phyloP scores from a whole-genome alignment of 2,888 invertebrate genomes.

The Quadriops clusia region DNA sequence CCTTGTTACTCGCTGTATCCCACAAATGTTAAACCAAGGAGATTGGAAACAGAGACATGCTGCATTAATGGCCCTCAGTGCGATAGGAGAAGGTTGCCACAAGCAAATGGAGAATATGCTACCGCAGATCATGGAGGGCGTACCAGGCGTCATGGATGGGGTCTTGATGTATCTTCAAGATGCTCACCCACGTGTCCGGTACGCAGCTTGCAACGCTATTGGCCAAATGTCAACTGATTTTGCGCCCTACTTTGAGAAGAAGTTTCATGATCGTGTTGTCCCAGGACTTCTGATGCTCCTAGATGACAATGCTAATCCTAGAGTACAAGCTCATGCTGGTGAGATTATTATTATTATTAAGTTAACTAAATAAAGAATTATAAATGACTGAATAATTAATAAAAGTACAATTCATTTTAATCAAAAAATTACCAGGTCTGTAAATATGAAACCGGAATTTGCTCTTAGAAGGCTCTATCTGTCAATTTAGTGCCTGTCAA shows the following conservation, averaged over 20 bases:
- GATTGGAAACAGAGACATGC: conserved; percentile 91
- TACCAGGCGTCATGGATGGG: conserved; percentile 40
- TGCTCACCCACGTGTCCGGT: conserved; percentile 83
- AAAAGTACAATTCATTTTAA: too few species aligned
- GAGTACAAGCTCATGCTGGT: conserved; percentile 79
- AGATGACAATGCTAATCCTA: conserved; percentile 82
- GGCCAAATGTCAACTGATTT: conserved; percentile 99
- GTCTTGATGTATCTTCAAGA: conserved; percentile 32
- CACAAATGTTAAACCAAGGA: conserved; percentile 70
- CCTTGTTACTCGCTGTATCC: conserved; percentile 69
- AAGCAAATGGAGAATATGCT: conserved; percentile 95
- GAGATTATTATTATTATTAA: too few species aligned
- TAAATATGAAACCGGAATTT: too few species aligned
- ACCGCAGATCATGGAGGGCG: conserved; percentile 84
- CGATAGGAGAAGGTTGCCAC: conserved; percentile 96
- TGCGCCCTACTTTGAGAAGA: conserved; percentile 92
- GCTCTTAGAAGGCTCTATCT: too few species aligned
- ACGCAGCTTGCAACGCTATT: conserved; percentile 96
- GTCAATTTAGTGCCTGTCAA: too few species aligned
- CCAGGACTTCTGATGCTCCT: conserved; percentile 80
- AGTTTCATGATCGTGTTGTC: conserved; percentile 92
- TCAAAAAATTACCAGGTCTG: too few species aligned
- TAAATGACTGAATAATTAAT: too few species aligned
- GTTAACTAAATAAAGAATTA: conserved; percentile 7
- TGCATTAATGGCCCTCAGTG: conserved; percentile 96